These are phyloP conservation scores for Lamproptera curius DNA, from an alignment of 2,888 invertebrate species.

Conservation along the genomic window DNA sequence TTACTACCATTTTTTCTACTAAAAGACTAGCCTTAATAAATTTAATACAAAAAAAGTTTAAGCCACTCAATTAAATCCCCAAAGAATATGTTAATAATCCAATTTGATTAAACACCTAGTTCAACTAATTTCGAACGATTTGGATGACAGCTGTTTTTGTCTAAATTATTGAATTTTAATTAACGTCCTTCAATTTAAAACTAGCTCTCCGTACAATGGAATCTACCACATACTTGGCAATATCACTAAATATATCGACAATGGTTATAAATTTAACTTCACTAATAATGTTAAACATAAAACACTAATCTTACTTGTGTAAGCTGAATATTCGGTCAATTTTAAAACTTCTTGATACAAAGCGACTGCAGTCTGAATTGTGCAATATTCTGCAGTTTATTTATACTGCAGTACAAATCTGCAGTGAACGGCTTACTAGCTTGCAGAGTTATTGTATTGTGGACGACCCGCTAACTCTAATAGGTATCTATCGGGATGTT, in stretches of 20 bases:
- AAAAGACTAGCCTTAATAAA: constrained; percentile 10
- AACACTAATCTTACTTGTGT: neutral
- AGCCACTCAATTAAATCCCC: too few species aligned
- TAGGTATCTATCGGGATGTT: constrained; percentile 94
- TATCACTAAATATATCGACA: too few species aligned
- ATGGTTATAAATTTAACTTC: neutral
- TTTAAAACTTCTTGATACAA: neutral
- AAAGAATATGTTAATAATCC: too few species aligned
- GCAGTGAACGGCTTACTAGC: constrained; percentile 42
- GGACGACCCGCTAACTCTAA: constrained; percentile 91
- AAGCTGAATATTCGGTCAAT: neutral
- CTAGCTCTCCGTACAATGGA: neutral
- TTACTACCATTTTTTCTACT: constrained; percentile 8
- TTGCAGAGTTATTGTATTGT: constrained; percentile 85
- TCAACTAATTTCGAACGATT: too few species aligned
- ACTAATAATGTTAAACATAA: too few species aligned
- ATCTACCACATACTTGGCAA: neutral
- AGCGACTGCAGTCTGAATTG: too few species aligned
- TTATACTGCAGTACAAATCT: constrained; percentile 3
- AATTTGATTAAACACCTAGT: too few species aligned
- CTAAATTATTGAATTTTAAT: too few species aligned
- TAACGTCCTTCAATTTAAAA: too few species aligned
- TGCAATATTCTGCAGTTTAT: neutral
- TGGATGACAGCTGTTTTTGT: too few species aligned
- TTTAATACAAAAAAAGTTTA: neutral